A percentile compares a stretch with the other conserved stretches of the same genome.
Conservation (phyloP, 2,113 vertebrate species). For the Rhabdornis inornatus region DNA sequence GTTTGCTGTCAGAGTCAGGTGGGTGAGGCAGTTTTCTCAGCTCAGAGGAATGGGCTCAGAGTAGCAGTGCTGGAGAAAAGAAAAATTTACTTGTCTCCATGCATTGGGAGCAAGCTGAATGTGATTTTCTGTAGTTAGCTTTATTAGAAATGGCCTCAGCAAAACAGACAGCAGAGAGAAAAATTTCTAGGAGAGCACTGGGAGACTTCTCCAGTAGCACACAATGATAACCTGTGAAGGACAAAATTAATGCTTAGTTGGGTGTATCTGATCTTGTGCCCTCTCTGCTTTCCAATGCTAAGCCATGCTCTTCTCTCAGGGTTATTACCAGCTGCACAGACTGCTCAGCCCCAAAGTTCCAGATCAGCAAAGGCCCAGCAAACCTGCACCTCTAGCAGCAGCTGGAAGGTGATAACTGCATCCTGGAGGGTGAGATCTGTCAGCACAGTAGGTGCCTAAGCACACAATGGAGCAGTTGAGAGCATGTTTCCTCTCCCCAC, state of each 20-base stretch:
- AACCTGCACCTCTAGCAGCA: not conserved
- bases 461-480: not conserved
- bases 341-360: not conserved
- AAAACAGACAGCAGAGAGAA: not conserved
- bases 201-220: not conserved
- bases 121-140: not conserved
- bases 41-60: not conserved
- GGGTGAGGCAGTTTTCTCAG: not conserved
- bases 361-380: not conserved
- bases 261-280: not conserved
- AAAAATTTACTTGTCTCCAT: not conserved
- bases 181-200: not conserved
- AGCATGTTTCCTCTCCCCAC: not conserved
- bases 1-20: not conserved
- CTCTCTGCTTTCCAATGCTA: not conserved
- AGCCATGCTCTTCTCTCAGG: not conserved
- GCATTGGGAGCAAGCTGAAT: not conserved
- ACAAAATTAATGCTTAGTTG: not conserved
- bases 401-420: not conserved
- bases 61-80: not conserved
- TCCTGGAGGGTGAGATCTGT: not conserved
- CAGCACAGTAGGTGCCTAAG: not conserved
- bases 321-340: not conserved
- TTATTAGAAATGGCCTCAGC: not conserved
- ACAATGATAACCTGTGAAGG: not conserved